phyloP scores from a whole-genome alignment of 2,797 vertebrate species.

The Aeoliscus strigatus region DNA sequence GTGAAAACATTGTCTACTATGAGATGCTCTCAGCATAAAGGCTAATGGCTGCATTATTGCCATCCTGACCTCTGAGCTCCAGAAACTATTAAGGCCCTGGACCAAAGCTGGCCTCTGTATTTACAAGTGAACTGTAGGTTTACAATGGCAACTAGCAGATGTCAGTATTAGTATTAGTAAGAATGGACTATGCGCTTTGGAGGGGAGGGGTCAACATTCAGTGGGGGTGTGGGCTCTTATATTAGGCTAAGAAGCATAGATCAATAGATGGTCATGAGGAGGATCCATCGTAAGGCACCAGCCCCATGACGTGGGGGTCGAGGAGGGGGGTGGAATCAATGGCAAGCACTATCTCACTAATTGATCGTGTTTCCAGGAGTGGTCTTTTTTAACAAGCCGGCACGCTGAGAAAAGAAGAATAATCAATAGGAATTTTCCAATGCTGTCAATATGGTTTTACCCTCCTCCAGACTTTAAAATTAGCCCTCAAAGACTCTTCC shows the following conservation, averaged over 20 bases:
- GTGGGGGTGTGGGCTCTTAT: conserved; percentile 56
- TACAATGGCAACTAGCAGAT: conserved; percentile 70
- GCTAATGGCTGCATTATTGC: conserved; percentile 59
- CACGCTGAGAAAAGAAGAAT: conserved; percentile 68
- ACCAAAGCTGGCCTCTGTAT: conserved; percentile 60
- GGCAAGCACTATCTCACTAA: conserved; percentile 77
- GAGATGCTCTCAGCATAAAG: conserved; percentile 24
- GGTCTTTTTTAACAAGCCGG: conserved; percentile 72
- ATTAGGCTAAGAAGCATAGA: conserved; percentile 57
- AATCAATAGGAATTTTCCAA: conserved; percentile 78
- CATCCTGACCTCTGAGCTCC: conserved; percentile 52
- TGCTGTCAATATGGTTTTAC: conserved; percentile 61
- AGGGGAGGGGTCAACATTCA: conserved; percentile 37
- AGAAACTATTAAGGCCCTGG: conserved; percentile 65
- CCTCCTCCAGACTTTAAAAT: conserved; percentile 38
- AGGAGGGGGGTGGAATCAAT: conserved; percentile 65
- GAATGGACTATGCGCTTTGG: conserved; percentile 31
- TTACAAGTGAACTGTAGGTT: conserved; percentile 63
- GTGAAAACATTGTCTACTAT: conserved; percentile 4
- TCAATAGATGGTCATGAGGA: conserved; percentile 74
- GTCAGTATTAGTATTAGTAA: conserved; percentile 60
- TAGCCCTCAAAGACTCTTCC: conserved; percentile 23
- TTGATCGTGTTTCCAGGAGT: conserved; percentile 75
- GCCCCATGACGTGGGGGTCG: conserved; percentile 29
- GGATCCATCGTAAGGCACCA: conserved; percentile 58